A percentile compares a stretch with the other conserved stretches of the same genome.
phyloP scores from a whole-genome alignment of 2,888 invertebrate species.

The Beris chalybata region DNA sequence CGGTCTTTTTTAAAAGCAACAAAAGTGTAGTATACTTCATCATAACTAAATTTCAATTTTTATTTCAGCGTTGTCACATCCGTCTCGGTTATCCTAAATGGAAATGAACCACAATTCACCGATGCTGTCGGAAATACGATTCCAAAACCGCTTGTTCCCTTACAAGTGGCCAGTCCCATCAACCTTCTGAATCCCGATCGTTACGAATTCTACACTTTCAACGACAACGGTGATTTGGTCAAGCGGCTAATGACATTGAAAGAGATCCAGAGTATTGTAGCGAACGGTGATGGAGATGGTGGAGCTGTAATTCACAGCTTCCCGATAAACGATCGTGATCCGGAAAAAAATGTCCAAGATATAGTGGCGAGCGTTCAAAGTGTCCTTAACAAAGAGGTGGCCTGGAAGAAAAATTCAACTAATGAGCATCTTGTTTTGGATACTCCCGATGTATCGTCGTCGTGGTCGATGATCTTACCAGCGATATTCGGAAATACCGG shows the following conservation, averaged over 20 bases:
- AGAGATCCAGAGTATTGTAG: conserved; percentile 83
- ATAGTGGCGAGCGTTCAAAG: conserved; percentile 82
- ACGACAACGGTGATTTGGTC: conserved; percentile 79
- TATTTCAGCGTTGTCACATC: conserved; percentile 65
- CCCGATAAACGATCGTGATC: conserved; percentile 56
- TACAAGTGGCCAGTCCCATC: conserved; percentile 76
- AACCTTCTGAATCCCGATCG: conserved; percentile 78
- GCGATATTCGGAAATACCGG: conserved; percentile 76
- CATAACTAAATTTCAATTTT: conserved; percentile 23
- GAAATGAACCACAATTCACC: conserved; percentile 64
- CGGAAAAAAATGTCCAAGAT: conserved; percentile 72
- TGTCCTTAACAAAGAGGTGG: conserved; percentile 75
- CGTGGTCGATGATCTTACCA: conserved; percentile 81
- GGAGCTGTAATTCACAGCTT: conserved; percentile 54
- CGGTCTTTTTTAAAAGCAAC: no score
- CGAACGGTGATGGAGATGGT: conserved; percentile 74
- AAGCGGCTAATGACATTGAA: conserved; percentile 81
- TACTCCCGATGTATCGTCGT: conserved; percentile 72
- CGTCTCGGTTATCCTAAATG: conserved; percentile 65
- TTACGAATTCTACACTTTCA: conserved; percentile 86
- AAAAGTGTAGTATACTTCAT: neutral
- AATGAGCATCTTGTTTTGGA: conserved; percentile 61
- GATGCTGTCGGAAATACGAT: conserved; percentile 71
- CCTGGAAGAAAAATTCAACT: conserved; percentile 61
- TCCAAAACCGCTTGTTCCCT: conserved; percentile 64